A percentile compares a stretch with the other conserved stretches of the same genome.
Evolutionary conservation across 2,888 invertebrate species (phyloP).

Genomic region (Temnothorax rugatulus): DNA sequence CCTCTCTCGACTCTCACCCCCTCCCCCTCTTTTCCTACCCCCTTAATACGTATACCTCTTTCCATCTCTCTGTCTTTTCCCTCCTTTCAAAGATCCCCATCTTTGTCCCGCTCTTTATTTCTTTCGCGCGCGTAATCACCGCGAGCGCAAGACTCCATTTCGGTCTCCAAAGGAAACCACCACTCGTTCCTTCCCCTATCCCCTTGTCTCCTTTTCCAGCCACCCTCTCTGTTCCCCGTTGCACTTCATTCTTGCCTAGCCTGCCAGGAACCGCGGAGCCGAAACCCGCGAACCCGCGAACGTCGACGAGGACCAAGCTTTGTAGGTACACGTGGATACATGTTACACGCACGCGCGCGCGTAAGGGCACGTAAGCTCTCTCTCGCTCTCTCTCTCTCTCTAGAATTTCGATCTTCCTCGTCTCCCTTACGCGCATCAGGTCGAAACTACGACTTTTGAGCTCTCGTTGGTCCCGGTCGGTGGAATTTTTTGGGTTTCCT

Average conservation of each 20-base stretch:
- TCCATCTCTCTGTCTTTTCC: slow-evolving; percentile 59
- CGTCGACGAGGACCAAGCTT: slow-evolving; percentile 25
- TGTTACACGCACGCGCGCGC: slow-evolving; percentile 22
- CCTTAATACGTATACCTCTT: slow-evolving; percentile 13
- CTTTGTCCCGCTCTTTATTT: slow-evolving; percentile 75
- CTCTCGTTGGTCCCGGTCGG: slow-evolving; percentile 54
- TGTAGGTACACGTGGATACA: slow-evolving; percentile 43
- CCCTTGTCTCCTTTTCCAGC: slow-evolving; percentile 51
- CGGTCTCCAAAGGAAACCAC: slow-evolving; percentile 67
- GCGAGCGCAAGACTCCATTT: slow-evolving; percentile 81
- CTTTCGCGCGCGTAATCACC: slow-evolving; percentile 80
- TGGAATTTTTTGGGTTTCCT: slow-evolving; percentile 75
- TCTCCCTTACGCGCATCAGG: slow-evolving; percentile 46
- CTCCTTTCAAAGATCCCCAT: slow-evolving; percentile 66
- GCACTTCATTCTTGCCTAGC: slow-evolving; percentile 75
- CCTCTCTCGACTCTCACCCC: slow-evolving; percentile 1
- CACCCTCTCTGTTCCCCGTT: slow-evolving; percentile 61
- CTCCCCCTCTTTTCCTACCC: background rate
- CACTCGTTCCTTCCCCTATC: slow-evolving; percentile 40
- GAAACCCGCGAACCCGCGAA: slow-evolving; percentile 63
- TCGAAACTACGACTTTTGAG: slow-evolving; percentile 71
- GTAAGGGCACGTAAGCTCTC: background rate
- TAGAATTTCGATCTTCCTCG: slow-evolving; percentile 15
- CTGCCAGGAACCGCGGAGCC: slow-evolving; percentile 73
- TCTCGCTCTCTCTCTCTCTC: slow-evolving; percentile 26